Evolutionary conservation across 2,888 invertebrate species (phyloP).

Genomic region (Tenthredo distinguenda): DNA sequence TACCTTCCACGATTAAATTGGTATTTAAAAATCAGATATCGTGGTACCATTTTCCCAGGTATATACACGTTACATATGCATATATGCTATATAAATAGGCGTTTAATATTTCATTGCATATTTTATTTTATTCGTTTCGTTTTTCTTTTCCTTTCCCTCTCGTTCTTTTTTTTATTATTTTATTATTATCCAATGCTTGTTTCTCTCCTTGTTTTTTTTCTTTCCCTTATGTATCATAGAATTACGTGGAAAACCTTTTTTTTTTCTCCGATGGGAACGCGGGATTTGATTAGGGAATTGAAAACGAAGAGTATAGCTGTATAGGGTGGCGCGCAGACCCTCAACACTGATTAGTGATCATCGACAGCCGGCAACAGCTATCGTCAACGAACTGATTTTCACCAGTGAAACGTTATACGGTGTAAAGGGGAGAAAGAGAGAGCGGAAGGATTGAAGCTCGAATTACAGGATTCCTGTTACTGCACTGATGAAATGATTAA

Average conservation of each 20-base stretch:
- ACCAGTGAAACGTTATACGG: not conserved
- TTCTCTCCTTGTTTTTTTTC: not conserved
- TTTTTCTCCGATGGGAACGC: not conserved
- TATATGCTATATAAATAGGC: not conserved
- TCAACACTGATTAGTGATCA: slow-evolving; percentile 6
- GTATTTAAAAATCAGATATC: slow-evolving; percentile 16
- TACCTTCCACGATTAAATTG: not conserved
- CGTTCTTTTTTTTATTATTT: not conserved
- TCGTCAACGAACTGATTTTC: not conserved
- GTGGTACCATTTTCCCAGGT: not conserved
- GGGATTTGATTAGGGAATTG: not conserved
- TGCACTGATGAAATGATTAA: not conserved
- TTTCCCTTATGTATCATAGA: not conserved
- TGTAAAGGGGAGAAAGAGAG: not conserved
- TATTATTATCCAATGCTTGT: not conserved
- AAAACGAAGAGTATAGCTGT: no score
- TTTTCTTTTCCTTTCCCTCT: not conserved
- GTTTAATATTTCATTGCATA: not conserved
- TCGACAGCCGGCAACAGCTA: not conserved
- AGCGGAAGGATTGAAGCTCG: not conserved
- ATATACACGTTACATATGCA: not conserved
- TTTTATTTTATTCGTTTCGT: not conserved
- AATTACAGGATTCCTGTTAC: not conserved
- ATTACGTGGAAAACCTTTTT: not conserved
- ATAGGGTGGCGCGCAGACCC: not conserved